A percentile compares a stretch with the other conserved stretches of the same genome.
Conservation (phyloP, 2,113 vertebrate genomes). For the Peromyscus leucopus region DNA sequence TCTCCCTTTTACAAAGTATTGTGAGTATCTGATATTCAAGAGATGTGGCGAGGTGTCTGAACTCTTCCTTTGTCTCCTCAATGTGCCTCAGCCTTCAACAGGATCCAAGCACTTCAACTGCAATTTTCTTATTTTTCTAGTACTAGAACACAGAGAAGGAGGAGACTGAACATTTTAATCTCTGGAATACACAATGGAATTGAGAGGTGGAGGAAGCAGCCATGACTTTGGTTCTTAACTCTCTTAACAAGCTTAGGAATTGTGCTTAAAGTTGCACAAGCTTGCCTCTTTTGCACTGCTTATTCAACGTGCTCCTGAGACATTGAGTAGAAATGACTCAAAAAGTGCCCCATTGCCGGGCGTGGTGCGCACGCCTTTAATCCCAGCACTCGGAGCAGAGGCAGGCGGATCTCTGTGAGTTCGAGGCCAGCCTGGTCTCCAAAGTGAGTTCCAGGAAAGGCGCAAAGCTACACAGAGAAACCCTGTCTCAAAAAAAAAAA, state of each 20-base stretch:
- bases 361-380: too few relatives aligned
- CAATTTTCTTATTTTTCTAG: slow-evolving; percentile 24
- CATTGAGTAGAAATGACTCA: not conserved
- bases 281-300: not conserved
- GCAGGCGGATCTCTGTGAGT: too few relatives aligned
- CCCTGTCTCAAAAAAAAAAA: too few relatives aligned
- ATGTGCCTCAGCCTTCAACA: not conserved
- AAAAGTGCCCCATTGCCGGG: too few relatives aligned
- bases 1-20: not conserved
- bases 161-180: not conserved
- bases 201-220: not conserved
- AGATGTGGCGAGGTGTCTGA: not conserved
- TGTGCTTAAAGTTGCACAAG: not conserved
- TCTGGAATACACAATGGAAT: slow-evolving; percentile 40
- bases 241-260: not conserved
- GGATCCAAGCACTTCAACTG: not conserved
- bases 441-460: too few relatives aligned
- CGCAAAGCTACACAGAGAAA: too few relatives aligned
- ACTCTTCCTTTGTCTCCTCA: not conserved
- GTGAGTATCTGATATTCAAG: not conserved
- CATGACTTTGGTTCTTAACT: slow-evolving; percentile 6
- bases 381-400: too few relatives aligned
- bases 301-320: not conserved
- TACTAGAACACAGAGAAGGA: not conserved
- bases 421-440: too few relatives aligned